Base-by-base conservation (phyloP, 2,113 vertebrate species). In the Bubo bubo region DNA sequence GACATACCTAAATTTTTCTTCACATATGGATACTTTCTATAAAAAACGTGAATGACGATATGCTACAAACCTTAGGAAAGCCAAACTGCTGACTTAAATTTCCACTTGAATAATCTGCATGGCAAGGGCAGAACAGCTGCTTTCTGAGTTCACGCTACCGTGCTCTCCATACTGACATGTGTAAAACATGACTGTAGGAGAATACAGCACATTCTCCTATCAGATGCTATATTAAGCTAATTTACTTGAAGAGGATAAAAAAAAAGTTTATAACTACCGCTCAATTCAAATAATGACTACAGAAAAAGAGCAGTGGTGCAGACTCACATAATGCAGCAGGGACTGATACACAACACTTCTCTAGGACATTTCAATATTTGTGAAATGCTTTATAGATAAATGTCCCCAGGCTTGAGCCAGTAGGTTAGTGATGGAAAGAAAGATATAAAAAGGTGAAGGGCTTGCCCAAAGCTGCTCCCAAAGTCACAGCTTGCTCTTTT, bases 31-130 rank as follows among this genome's bases (percentile, higher is more conserved):
- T 75, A 71, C 7, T 27, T 68, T 10, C 49, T 63, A 41, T n/a
- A 5, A 58, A 66, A 37, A 41, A 88, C 6, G 3, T 58, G 30
- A 58, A 56, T 70, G 32, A 81, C 0, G 0, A 39, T 19, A 53
- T 50, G 27, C 34, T 73, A 32, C 9, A 73, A 88, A 41, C 28
- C 32, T 55, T 28, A 83, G 45, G 82, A 96, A 93, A 92, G 49
- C 32, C 53, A 53, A 92, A 66, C 27, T 6, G 2, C 34, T 66
- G 74, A 82, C 95, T 83, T 73, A 53, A 72, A 87, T 76, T 93
- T 93, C 87, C 53, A 66, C 58, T 73, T 64, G 17, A 87, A 94
- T 63, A 66, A 34, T 64, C 63, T 35, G 47, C 56, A 55, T 6
- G 17, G 73, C 64, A 62, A 89, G 49, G 28, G 43, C 47, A 64